These are phyloP conservation scores for Nerophis lumbriciformis DNA, from an alignment of 2,113 vertebrate genomes.

Conservation along the genomic window DNA sequence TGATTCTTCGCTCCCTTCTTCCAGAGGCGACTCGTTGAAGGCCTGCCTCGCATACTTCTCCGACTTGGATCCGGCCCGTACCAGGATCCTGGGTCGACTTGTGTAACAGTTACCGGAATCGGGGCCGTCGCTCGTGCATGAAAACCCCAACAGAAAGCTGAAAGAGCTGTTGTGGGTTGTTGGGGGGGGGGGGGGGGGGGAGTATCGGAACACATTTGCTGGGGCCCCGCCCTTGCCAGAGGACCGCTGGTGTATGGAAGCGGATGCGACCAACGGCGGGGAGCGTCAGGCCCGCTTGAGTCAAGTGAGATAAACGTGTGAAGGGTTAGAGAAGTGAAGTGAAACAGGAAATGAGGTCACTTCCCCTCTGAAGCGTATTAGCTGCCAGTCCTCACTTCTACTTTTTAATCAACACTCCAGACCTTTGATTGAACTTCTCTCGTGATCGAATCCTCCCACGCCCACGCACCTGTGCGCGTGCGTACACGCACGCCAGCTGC, in stretches of 20 bases:
- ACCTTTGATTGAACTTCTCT: neutral
- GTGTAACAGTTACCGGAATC: slow-evolving; percentile 34
- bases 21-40: slow-evolving; percentile 42
- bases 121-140: slow-evolving; percentile 23
- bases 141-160: slow-evolving; percentile 43
- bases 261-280: neutral
- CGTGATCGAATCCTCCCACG: neutral
- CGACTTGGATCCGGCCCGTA: slow-evolving; percentile 18
- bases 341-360: slow-evolving; percentile 63
- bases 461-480: neutral
- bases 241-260: neutral
- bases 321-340: slow-evolving; percentile 35
- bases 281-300: slow-evolving; percentile 6
- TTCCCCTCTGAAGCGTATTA: slow-evolving; percentile 40
- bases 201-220: slow-evolving; percentile 51
- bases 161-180: slow-evolving; percentile 21
- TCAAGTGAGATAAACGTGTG: slow-evolving; percentile 39
- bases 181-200: slow-evolving; percentile 42
- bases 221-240: slow-evolving; percentile 43
- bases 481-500: slow-evolving; percentile 1
- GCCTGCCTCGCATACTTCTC: slow-evolving; percentile 32
- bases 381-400: slow-evolving; percentile 42
- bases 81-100: slow-evolving; percentile 34
- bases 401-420: slow-evolving; percentile 30
- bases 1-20: slow-evolving; percentile 39